Conservation (phyloP, 1,140 invertebrate species). For the Atopsyche davidsoni region DNA sequence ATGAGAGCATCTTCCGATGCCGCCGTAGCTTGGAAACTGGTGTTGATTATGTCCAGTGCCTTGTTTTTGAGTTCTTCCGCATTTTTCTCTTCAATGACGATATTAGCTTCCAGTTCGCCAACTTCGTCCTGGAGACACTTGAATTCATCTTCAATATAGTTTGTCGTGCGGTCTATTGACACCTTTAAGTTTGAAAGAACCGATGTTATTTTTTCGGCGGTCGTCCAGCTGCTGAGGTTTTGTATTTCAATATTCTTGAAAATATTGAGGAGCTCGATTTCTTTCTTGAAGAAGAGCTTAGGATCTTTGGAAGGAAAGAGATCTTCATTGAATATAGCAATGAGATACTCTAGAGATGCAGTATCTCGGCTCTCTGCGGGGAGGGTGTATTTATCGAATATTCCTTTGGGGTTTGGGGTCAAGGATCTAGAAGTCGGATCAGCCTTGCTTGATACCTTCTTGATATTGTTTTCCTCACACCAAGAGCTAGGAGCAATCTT, state of each 20-base stretch:
- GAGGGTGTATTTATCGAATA: too few relatives aligned
- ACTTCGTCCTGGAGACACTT: slow-evolving; percentile 35
- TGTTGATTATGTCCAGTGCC: slow-evolving; percentile 41
- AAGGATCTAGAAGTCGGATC: too few relatives aligned
- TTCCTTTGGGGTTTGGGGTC: too few relatives aligned
- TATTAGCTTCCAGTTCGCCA: slow-evolving; percentile 28
- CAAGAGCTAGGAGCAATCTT: slow-evolving; percentile 54
- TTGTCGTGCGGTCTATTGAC: too few relatives aligned
- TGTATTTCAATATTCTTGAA: slow-evolving; percentile 56
- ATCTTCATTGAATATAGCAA: slow-evolving; percentile 43
- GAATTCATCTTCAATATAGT: slow-evolving; percentile 38
- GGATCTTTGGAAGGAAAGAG: slow-evolving; percentile 40
- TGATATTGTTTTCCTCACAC: slow-evolving; percentile 45
- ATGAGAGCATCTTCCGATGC: slow-evolving; percentile 52
- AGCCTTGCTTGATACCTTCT: too few relatives aligned
- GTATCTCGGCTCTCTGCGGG: too few relatives aligned
- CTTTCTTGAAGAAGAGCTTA: slow-evolving; percentile 52
- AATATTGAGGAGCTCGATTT: slow-evolving; percentile 49
- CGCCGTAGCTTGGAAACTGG: slow-evolving; percentile 46
- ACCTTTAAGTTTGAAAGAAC: slow-evolving; percentile 50
- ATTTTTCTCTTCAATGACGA: slow-evolving; percentile 37
- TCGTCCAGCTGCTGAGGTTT: slow-evolving; percentile 57
- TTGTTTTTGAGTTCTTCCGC: slow-evolving; percentile 42
- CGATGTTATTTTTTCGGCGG: slow-evolving; percentile 54
- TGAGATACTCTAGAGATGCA: too few relatives aligned